These are phyloP conservation scores for Sweltsa coloradensis DNA, from an alignment of 1,140 invertebrate species.

Conservation along the genomic window DNA sequence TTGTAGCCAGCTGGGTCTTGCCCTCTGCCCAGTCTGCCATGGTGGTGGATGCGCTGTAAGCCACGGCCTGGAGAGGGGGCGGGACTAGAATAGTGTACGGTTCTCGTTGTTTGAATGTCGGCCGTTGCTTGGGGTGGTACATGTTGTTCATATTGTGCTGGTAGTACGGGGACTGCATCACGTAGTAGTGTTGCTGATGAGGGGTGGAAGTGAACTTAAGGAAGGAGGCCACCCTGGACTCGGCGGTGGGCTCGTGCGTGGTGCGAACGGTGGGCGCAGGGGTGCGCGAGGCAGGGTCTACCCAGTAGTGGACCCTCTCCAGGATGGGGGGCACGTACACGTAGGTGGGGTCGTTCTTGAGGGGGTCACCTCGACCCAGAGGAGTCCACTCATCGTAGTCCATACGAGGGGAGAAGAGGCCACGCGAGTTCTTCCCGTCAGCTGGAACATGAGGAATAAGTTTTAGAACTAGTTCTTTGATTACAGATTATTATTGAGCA, in stretches of 20 bases:
- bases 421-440: conserved; percentile 8
- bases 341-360: conserved; percentile 68
- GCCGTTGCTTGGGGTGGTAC: conserved; percentile 6
- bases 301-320: conserved; percentile 62
- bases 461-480: too few relatives aligned
- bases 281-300: conserved; percentile 7
- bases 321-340: conserved; percentile 66
- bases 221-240: not conserved
- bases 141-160: conserved; percentile 9
- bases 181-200: conserved; percentile 21
- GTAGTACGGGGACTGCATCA: conserved; percentile 24
- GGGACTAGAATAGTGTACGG: conserved; percentile 23
- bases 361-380: conserved; percentile 55
- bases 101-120: conserved; percentile 1
- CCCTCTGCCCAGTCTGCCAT: conserved; percentile 1
- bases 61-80: not conserved
- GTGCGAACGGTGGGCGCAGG: conserved; percentile 21
- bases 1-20: not conserved
- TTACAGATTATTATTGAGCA: too few relatives aligned
- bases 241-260: not conserved
- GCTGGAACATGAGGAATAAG: too few relatives aligned
- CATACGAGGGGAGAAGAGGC: conserved; percentile 50
- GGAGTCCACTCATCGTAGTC: conserved; percentile 68
- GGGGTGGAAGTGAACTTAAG: conserved; percentile 25
- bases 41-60: too few relatives aligned